Base-by-base conservation (phyloP, 2,113 vertebrate species). In the Mesembrinibis cayennensis region DNA sequence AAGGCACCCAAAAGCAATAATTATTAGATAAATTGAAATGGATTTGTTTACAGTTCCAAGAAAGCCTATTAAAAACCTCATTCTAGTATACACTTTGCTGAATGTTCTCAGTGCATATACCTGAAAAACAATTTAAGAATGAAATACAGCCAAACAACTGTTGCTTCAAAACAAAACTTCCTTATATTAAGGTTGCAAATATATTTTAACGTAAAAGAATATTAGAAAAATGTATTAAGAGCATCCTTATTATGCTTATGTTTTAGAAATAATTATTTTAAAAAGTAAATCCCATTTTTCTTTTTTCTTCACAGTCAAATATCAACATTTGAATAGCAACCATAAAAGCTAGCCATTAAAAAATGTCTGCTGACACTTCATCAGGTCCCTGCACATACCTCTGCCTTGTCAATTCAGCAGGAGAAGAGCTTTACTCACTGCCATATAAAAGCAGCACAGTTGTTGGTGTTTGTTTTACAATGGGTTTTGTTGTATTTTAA, bases 91-190 rank as follows among this genome's bases (percentile, higher is more conserved):
- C 8, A 58, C 15, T 62, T 42, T 63, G 19, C 36, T 82, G 62
- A 88, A 70, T 25, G 22, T 69, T 82, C 6, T 76, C 30, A 66
- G 36, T 38, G 7, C 18, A 47, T 52, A 72, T 42, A 56, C 71
- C 55, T 91, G 82, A 92, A 94, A 85, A 95, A 79, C 52, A 91
- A 72, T 45, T 82, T 61, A 55, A 80, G n/a, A 77, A 65, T 65
- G 21, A 91, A 96, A 91, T 44, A 55, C 22, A 88, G 78, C 14
- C 49, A 79, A 96, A 62, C 15, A 83, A 78, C 5, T 0, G 0
- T 6, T 42, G 45, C 36, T 86, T 72, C 82, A 82, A 87, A 85
- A 44, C 17, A 88, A 82, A 90, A 66, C 22, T 13, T 85, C 49
- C 13, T 56, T 47, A 59, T 26, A 73, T 36, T 63, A 47, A 52